Evolutionary conservation across 1,140 invertebrate genomes (phyloP).

Genomic region (Pantala flavescens): DNA sequence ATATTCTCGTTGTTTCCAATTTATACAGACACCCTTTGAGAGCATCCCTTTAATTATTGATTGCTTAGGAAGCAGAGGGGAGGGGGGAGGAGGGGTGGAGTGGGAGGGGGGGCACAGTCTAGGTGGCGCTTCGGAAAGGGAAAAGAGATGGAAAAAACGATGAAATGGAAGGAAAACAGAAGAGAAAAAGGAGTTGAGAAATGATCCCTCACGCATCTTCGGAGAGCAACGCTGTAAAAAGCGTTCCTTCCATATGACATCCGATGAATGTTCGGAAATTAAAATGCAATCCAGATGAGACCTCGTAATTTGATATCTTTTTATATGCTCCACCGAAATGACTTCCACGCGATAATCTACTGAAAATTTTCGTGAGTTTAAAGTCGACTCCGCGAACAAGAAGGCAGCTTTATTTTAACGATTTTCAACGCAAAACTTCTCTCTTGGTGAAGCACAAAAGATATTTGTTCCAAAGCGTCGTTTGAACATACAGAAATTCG

Average conservation of each 20-base stretch:
- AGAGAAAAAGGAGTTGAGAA: not conserved
- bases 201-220: slow-evolving; percentile 4
- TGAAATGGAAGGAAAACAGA: not conserved
- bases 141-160: not conserved
- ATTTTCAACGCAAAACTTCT: no score
- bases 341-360: not conserved
- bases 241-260: not conserved
- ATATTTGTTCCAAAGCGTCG: no score
- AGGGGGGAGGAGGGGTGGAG: not conserved
- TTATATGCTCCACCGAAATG: not conserved
- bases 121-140: not conserved
- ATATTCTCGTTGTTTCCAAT: not conserved
- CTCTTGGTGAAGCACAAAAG: no score
- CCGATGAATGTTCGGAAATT: not conserved
- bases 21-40: not conserved
- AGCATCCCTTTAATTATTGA: slow-evolving; percentile 7
- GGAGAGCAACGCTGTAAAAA: not conserved
- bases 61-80: not conserved
- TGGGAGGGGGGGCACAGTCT: not conserved
- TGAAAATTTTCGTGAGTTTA: not conserved
- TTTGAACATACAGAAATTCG: no score
- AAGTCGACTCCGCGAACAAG: not conserved
- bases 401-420: not conserved
- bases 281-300: not conserved
- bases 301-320: not conserved